Base-by-base conservation (phyloP, 2,888 invertebrate genomes). In the Microchrysa polita region DNA sequence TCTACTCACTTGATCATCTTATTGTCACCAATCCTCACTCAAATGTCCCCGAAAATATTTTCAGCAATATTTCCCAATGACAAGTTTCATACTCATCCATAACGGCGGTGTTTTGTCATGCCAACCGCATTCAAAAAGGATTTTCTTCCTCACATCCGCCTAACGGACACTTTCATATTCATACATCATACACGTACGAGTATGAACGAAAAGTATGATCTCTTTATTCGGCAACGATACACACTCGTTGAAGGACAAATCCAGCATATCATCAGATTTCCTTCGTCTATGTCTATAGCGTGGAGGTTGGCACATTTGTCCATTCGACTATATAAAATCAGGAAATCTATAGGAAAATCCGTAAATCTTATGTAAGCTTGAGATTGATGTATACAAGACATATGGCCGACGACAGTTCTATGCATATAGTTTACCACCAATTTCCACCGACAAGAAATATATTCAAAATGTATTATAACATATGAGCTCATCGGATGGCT, bases 401-500 rank as follows among this genome's bases (percentile, higher is more conserved):
- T 61, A 61, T 61, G 61, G 61, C 34, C 16, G 61, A 18, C 16
- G 61, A 18, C 40, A 61, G 7, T 34, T 61, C 16, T 61, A 10
- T n/a, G 40, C 16, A 16, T n/a, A n/a, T 16, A 12, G 27, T 34
- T 34, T 34, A 34, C n/a, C 40, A 61, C 23, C 27, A 23, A 40
- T 34, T 23, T 40, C 61, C 27, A 34, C 27, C 27, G 27, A 34
- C 27, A 40, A 27, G 14, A 40, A 61, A 61, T 61, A 61, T 22
- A 61, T 61, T 61, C 61, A 34, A 40, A 61, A 61, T 61, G 61
- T 61, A 61, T 61, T 61, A 23, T 34, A 40, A 40, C 61, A 61
- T 40, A 61, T 61, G 61, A 61, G 61, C 61, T 61, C 61, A 61
- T 61, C 61, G 22, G 27, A 16, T n/a, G n/a, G n/a, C n/a, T 61